Percentiles rank a stretch among this genome's conserved stretches.
These are phyloP conservation scores for Dromococcyx pavoninus DNA, from an alignment of 2,797 vertebrate species.

Conservation along the genomic window DNA sequence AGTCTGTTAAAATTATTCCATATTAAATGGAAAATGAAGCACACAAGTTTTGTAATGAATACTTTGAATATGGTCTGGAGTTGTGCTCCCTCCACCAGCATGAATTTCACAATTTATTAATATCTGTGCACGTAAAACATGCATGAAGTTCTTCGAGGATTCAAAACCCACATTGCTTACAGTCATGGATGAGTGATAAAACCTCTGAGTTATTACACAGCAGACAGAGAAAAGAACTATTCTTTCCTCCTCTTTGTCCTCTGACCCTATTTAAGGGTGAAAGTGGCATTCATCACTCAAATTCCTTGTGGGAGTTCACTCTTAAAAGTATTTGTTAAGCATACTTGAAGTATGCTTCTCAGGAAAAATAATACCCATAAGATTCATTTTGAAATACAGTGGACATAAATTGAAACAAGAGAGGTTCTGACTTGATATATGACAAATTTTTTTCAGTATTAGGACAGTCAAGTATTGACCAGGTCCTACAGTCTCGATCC, in stretches of 20 bases:
- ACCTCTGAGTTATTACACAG: background rate
- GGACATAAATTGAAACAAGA: background rate
- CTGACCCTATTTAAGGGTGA: background rate
- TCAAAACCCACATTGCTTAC: background rate
- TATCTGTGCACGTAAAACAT: background rate
- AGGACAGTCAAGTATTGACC: background rate
- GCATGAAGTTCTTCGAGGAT: background rate
- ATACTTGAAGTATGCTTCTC: background rate
- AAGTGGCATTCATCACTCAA: background rate
- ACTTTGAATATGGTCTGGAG: background rate
- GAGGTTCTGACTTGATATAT: background rate
- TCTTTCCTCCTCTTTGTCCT: background rate
- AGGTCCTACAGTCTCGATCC: background rate
- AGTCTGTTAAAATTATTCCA: background rate
- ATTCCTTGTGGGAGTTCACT: background rate
- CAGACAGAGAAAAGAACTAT: background rate
- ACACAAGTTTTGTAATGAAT: background rate
- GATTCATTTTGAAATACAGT: background rate
- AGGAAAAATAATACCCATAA: background rate
- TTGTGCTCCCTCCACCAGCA: background rate
- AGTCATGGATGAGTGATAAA: background rate
- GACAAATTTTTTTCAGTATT: background rate
- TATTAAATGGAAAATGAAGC: background rate
- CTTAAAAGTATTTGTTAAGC: background rate
- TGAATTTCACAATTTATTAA: background rate